Conservation (phyloP, 2,888 invertebrate genomes). For the Cepaea hortensis region DNA sequence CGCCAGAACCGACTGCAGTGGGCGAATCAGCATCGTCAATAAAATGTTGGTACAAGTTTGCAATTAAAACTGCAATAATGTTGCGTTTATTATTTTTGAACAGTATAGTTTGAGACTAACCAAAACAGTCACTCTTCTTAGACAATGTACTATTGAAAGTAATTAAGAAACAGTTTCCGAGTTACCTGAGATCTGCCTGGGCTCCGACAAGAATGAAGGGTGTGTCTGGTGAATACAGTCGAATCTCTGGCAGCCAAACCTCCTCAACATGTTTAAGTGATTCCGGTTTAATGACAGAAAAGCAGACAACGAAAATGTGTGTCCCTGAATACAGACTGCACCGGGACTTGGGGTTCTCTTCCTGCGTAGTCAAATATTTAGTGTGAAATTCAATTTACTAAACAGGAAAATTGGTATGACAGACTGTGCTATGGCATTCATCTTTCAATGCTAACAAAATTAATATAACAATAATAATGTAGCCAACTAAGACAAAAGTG, state of each 20-base stretch:
- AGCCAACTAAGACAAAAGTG: too few relatives aligned
- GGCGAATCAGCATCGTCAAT: too few relatives aligned
- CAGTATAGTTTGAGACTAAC: too few relatives aligned
- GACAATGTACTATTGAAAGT: not conserved
- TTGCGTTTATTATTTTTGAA: too few relatives aligned
- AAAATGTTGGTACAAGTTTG: too few relatives aligned
- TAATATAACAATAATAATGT: too few relatives aligned
- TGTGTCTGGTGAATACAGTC: slow-evolving; percentile 58
- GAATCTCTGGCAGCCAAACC: slow-evolving; percentile 64
- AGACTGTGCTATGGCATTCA: not conserved
- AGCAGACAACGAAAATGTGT: slow-evolving; percentile 67
- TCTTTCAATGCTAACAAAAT: too few relatives aligned
- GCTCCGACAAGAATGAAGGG: slow-evolving; percentile 67
- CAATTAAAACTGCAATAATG: too few relatives aligned
- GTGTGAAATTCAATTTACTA: not conserved
- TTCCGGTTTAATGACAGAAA: slow-evolving; percentile 65
- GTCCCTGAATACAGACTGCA: slow-evolving; percentile 60
- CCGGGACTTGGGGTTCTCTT: slow-evolving; percentile 56
- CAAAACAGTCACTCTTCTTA: too few relatives aligned
- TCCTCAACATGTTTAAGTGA: slow-evolving; percentile 60
- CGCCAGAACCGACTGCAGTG: too few relatives aligned
- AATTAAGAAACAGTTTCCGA: not conserved
- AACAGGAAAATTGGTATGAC: not conserved
- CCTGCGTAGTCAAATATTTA: slow-evolving; percentile 52
- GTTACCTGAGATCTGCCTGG: slow-evolving; percentile 63